A percentile compares a stretch with the other conserved stretches of the same genome.
phyloP scores from a whole-genome alignment of 1,140 invertebrate species.

The Telenomus remus region DNA sequence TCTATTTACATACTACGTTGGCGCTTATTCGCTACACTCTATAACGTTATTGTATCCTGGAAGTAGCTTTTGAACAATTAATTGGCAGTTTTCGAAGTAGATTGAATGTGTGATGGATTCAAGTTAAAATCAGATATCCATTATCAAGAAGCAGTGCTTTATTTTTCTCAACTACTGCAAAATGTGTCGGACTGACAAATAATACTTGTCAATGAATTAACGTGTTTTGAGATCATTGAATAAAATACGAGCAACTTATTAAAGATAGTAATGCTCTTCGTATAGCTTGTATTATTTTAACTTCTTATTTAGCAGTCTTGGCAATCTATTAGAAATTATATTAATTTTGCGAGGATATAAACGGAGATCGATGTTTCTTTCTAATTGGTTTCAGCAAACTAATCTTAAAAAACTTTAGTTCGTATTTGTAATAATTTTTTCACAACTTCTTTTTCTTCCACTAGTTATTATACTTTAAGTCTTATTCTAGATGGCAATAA shows the following conservation, averaged over 20 bases:
- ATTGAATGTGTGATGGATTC: neutral
- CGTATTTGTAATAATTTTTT: neutral
- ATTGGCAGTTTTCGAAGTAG: neutral
- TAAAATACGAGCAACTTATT: constrained; percentile 13
- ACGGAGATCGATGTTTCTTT: constrained; percentile 11
- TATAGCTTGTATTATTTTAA: constrained; percentile 10
- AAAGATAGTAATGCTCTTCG: constrained; percentile 26
- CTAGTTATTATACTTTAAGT: neutral
- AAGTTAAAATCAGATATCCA: neutral
- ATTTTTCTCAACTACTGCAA: neutral
- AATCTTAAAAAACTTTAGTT: constrained; percentile 7
- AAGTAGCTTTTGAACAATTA: too few relatives aligned
- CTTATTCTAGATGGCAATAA: constrained; percentile 11
- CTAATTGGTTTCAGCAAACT: constrained; percentile 13
- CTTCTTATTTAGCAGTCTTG: constrained; percentile 17
- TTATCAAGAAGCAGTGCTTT: neutral
- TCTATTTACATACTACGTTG: too few relatives aligned
- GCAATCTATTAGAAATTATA: constrained; percentile 28
- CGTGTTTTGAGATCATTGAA: constrained; percentile 26
- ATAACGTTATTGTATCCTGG: too few relatives aligned
- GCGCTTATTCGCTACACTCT: too few relatives aligned
- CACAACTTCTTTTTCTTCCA: too few relatives aligned
- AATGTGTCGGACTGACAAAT: constrained; percentile 10
- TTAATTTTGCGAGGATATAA: constrained; percentile 29
- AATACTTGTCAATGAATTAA: constrained; percentile 10